Conservation (phyloP, 2,888 invertebrate genomes). For the Allophyes oxyacanthae region DNA sequence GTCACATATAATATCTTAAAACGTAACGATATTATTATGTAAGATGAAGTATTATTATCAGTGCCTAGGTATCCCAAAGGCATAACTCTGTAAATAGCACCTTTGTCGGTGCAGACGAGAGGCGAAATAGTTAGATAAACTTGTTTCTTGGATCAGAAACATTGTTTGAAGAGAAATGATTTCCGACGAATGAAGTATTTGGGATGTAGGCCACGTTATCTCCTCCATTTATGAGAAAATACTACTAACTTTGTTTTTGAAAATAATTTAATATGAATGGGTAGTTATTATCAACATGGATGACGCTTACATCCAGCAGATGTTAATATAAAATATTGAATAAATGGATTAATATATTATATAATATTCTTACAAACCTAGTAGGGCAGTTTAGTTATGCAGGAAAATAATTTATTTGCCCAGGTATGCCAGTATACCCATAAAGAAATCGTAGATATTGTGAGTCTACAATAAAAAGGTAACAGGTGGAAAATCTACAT, state of each 20-base stretch:
- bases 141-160: constrained; percentile 51
- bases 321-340: too few species aligned
- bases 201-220: constrained; percentile 18
- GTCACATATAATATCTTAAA: too few species aligned
- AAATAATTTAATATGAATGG: too few species aligned
- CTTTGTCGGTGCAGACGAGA: constrained; percentile 47
- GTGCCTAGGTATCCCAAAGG: constrained; percentile 45
- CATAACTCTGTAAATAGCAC: constrained; percentile 45
- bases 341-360: too few species aligned
- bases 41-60: constrained; percentile 22
- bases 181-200: constrained; percentile 32
- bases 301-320: too few species aligned
- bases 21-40: constrained; percentile 1
- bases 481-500: constrained; percentile 23
- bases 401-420: constrained; percentile 6
- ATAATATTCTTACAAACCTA: too few species aligned
- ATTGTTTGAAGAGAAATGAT: constrained; percentile 51
- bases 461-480: constrained; percentile 11
- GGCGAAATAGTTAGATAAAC: constrained; percentile 58
- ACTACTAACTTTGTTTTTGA: not conserved
- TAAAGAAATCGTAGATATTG: constrained; percentile 31
- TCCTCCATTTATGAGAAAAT: constrained; percentile 1
- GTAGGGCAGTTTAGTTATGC: too few species aligned
- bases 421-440: not conserved
- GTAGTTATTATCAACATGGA: too few species aligned